Base-by-base conservation (phyloP, 2,113 vertebrate species). In the Poeciliopsis retropinna region DNA sequence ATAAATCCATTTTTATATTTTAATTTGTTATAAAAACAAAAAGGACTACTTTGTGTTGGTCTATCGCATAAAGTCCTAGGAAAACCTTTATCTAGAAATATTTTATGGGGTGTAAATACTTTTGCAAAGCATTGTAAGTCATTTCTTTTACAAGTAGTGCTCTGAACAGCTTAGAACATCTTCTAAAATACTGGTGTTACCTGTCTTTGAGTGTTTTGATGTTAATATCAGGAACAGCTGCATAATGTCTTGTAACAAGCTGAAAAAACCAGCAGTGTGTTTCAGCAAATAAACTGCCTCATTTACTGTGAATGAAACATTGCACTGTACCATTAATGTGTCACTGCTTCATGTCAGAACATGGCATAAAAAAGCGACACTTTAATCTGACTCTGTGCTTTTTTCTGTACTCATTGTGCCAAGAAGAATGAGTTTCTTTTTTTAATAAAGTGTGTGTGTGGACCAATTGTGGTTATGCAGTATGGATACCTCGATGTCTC, bases 271-370 rank as follows among this genome's bases (percentile, higher is more conserved):
- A 27, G 41, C 30, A 12, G 44, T 68, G 3, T 67, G 64, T 87
- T 73, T 85, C 75, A 66, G 80, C 76, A n/a, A 70, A 78, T 76
- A 60, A 70, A 66, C 81, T 88, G 87, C 84, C 82, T 90, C 74
- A 68, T 86, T 68, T 76, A 90, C 85, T 93, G 88, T 89, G 89
- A 92, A 86, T 87, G 51, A 60, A 85, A 86, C 71, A 64, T 87
- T 89, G 88, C 85, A 88, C 88, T 89, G 83, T 79, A 78, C 29
- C 44, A 76, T 65, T 3, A 67, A 63, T 69, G 67, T 68, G 78
- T 79, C 28, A 39, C 84, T 83, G 88, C 90, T 93, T 83, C 75
- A 79, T 83, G 82, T 87, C 83, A 57, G 76, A 75, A 62, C 68
- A 61, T 70, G 85, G 87, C 85, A 79, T 62, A 41, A 31, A 27